Conservation (phyloP, 2,113 vertebrate genomes). For the Variabilichromis moorii region DNA sequence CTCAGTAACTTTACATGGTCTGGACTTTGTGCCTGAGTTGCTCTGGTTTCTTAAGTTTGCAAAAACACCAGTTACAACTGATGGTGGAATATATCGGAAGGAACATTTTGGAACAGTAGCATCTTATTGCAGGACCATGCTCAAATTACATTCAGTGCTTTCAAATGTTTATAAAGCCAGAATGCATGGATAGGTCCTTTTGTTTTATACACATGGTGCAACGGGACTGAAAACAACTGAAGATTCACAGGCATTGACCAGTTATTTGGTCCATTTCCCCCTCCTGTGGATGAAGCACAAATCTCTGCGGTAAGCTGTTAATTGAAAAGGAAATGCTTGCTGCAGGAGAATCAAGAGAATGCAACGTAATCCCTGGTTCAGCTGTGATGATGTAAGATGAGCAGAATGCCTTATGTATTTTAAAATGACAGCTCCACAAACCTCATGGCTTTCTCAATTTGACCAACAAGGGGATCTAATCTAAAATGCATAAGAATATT, state of each 20-base stretch:
- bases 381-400: neutral
- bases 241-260: neutral
- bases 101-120: neutral
- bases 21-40: neutral
- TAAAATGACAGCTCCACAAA: neutral
- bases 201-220: neutral
- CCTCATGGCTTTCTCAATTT: neutral
- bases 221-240: neutral
- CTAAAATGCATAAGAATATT: neutral
- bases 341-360: neutral
- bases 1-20: neutral
- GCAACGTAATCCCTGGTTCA: neutral
- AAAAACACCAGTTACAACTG: neutral
- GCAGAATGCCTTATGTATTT: fast-evolving
- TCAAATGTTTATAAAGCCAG: neutral
- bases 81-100: neutral
- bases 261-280: neutral
- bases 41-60: neutral
- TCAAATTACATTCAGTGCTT: neutral
- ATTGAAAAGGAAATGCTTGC: neutral
- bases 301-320: neutral
- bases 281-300: neutral
- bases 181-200: fast-evolving
- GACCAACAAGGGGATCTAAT: neutral
- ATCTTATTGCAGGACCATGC: neutral